These are phyloP conservation scores for Heterodera schachtii DNA, from an alignment of 1,140 invertebrate species.

Conservation along the genomic window DNA sequence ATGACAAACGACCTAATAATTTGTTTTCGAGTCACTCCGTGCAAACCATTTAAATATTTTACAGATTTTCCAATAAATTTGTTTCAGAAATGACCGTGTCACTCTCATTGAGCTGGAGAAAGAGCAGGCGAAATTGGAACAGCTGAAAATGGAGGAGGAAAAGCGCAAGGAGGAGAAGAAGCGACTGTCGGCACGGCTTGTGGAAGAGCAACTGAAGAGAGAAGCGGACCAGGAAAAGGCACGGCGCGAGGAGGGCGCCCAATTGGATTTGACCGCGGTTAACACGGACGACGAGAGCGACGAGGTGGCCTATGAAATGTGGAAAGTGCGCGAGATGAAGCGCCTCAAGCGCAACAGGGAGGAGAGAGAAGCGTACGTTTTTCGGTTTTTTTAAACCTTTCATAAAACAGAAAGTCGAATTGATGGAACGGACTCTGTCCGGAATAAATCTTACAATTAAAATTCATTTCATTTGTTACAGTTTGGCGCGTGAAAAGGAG, in stretches of 20 bases:
- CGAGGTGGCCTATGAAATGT: slow-evolving; percentile 87
- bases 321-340: slow-evolving; percentile 95
- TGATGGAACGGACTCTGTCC: too few species aligned
- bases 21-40: too few species aligned
- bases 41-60: too few species aligned
- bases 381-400: not conserved
- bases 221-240: slow-evolving; percentile 71
- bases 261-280: slow-evolving; percentile 77
- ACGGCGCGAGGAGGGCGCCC: slow-evolving; percentile 60
- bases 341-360: slow-evolving; percentile 92
- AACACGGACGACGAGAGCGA: slow-evolving; percentile 98
- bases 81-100: slow-evolving; percentile 78
- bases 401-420: not conserved
- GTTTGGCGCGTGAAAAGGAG: slow-evolving; percentile 76
- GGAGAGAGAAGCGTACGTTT: slow-evolving; percentile 81
- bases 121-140: slow-evolving; percentile 81
- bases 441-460: too few species aligned
- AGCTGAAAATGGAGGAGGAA: slow-evolving; percentile 78
- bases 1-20: too few species aligned
- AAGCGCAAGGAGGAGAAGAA: slow-evolving; percentile 80
- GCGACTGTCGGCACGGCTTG: slow-evolving; percentile 75
- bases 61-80: slow-evolving; percentile 12
- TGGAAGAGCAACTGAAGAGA: slow-evolving; percentile 79
- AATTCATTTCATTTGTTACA: slow-evolving; percentile 35
- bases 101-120: slow-evolving; percentile 92